These are phyloP conservation scores for Leptoteleia sp. DNA, from an alignment of 1,140 invertebrate species.

Conservation along the genomic window DNA sequence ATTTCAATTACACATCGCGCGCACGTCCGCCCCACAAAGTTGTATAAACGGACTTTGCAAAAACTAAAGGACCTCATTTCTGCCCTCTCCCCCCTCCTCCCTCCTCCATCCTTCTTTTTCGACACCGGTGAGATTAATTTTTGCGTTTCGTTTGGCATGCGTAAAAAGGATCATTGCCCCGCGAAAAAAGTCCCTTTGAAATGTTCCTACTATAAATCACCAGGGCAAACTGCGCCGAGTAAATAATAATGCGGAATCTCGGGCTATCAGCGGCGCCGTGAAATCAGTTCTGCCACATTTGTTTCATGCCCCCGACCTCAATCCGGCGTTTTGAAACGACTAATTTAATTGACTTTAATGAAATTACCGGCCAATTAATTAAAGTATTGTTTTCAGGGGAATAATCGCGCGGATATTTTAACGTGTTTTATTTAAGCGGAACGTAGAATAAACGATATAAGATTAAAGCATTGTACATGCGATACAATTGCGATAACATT, in stretches of 20 bases:
- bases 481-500: too few relatives aligned
- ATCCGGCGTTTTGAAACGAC: not conserved
- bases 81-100: too few relatives aligned
- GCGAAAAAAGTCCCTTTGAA: not conserved
- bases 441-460: too few relatives aligned
- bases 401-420: too few relatives aligned
- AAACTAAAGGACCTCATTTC: too few relatives aligned
- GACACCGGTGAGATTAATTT: constrained; percentile 2
- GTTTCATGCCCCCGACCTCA: not conserved
- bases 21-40: constrained; percentile 6
- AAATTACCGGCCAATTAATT: too few relatives aligned
- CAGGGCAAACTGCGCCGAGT: not conserved
- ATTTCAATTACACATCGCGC: constrained; percentile 41
- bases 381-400: too few relatives aligned
- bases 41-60: constrained; percentile 2
- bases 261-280: not conserved
- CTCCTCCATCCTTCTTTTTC: too few relatives aligned
- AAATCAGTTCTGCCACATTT: constrained; percentile 4
- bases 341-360: too few relatives aligned
- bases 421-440: too few relatives aligned
- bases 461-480: too few relatives aligned
- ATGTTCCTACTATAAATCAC: constrained; percentile 1
- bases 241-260: not conserved
- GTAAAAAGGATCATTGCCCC: not conserved
- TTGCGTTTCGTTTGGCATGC: not conserved